These are phyloP conservation scores for Myocastor coypus DNA, from an alignment of 2,113 vertebrate genomes.

Conservation along the genomic window DNA sequence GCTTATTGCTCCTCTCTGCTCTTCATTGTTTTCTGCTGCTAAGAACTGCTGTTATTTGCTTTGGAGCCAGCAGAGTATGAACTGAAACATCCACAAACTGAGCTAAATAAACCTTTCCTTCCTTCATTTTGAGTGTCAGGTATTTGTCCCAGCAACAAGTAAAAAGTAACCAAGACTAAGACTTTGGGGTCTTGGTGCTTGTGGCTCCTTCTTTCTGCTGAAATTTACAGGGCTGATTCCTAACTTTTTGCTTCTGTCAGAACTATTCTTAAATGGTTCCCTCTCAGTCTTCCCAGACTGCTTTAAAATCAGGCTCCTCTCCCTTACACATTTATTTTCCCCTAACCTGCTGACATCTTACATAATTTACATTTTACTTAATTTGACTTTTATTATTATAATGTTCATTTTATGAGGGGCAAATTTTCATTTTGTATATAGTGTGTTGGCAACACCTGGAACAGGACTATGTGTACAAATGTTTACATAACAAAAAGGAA, in stretches of 20 bases:
- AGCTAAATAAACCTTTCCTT: too few species aligned
- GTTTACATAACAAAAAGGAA: not conserved
- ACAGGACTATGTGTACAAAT: not conserved
- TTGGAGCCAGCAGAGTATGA: too few species aligned
- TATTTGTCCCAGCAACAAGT: too few species aligned
- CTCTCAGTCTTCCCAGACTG: not conserved
- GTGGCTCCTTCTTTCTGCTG: not conserved
- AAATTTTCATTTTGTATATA: constrained; percentile 2
- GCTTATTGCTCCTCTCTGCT: too few species aligned
- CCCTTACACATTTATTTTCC: not conserved
- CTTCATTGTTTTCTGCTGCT: too few species aligned
- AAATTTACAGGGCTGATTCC: not conserved
- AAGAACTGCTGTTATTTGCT: too few species aligned
- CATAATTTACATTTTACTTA: not conserved
- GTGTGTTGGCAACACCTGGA: not conserved
- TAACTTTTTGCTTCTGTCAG: not conserved
- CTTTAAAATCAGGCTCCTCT: not conserved
- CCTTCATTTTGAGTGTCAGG: too few species aligned
- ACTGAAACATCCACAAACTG: too few species aligned
- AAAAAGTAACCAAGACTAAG: not conserved
- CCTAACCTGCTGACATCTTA: not conserved
- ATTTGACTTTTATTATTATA: not conserved
- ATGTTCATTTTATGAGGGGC: not conserved
- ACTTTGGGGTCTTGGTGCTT: not conserved
- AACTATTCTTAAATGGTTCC: not conserved